phyloP scores from a whole-genome alignment of 2,113 vertebrate genomes.

The Athene noctua region DNA sequence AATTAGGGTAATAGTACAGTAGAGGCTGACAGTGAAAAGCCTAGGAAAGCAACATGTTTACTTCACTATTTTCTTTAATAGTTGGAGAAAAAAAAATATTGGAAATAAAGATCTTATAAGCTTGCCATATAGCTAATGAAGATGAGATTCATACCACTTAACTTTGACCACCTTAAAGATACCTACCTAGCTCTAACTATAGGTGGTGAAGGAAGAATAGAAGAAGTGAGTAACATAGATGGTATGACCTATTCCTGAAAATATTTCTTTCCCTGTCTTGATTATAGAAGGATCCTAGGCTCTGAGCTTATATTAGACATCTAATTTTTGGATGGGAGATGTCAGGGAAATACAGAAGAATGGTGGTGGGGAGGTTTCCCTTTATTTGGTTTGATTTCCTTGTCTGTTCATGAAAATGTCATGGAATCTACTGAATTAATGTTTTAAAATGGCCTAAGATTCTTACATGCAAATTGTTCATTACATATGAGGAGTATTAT shows the following conservation, averaged over 20 bases:
- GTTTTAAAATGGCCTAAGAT: background rate
- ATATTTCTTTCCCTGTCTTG: background rate
- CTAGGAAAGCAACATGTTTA: background rate
- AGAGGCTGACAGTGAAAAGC: background rate
- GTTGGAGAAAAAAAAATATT: background rate
- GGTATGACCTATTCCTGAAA: background rate
- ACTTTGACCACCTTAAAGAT: background rate
- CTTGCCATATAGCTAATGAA: background rate
- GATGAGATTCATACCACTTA: background rate
- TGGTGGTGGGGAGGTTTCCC: rapidly evolving
- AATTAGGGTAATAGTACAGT: background rate
- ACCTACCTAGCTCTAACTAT: background rate
- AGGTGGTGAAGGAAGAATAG: background rate
- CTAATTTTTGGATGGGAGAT: background rate
- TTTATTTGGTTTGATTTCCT: background rate
- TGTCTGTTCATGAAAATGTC: background rate
- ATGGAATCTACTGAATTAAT: background rate
- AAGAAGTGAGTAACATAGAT: background rate
- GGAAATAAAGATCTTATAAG: background rate
- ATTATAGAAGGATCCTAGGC: background rate
- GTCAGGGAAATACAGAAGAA: background rate
- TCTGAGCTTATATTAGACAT: background rate
- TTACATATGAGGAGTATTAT: background rate
- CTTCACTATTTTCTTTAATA: background rate
- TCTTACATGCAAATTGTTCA: background rate